Base-by-base conservation (phyloP, 2,113 vertebrate genomes). In the Aphelocoma coerulescens region DNA sequence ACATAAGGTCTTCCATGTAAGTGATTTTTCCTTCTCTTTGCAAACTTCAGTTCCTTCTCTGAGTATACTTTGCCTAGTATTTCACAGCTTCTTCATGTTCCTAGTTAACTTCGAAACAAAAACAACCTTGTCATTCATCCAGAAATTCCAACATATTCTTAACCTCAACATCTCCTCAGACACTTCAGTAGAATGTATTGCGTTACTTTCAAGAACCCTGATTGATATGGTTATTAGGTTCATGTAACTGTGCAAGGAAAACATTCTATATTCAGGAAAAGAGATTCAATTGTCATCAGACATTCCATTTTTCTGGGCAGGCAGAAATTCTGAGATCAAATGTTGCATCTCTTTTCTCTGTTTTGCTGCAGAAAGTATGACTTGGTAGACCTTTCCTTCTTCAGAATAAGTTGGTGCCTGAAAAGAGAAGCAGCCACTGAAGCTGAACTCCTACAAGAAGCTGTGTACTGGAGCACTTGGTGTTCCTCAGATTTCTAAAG, bases 161-260 rank as follows among this genome's bases (percentile, higher is more conserved):
- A 97, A 97, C 95, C 96, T 91, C 79, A 83, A 3, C 82, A 75
- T 89, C 80, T 93, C 66, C 49, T 94, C 80, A 91, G 71, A 91
- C 83, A 96, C 93, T 95, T 91, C 90, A 91, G 85, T 92, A 27
- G 83, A 95, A 95, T 93, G 88, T 71, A 84, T 72, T 91, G 91
- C 76, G 94, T 82, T 88, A 77, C 91, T 96, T 97, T 96, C 95
- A 95, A 96, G 92, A 94, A 89, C 89, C 67, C 79, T 97, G 94
- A 97, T 94, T 96, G 92, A 97, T 97, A 97, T 96, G 85, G 85
- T 96, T 96, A 96, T 97, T 96, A 94, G 85, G 95, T 96, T 97
- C 91, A 97, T 72, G 92, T 77, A 95, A 83, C 91, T 90, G 91
- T 91, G 88, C 67, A 91, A 95, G 95, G 67, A 95, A 96, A 95